These are phyloP conservation scores for Camponotus pennsylvanicus DNA, from an alignment of 1,140 invertebrate genomes.

Conservation along the genomic window DNA sequence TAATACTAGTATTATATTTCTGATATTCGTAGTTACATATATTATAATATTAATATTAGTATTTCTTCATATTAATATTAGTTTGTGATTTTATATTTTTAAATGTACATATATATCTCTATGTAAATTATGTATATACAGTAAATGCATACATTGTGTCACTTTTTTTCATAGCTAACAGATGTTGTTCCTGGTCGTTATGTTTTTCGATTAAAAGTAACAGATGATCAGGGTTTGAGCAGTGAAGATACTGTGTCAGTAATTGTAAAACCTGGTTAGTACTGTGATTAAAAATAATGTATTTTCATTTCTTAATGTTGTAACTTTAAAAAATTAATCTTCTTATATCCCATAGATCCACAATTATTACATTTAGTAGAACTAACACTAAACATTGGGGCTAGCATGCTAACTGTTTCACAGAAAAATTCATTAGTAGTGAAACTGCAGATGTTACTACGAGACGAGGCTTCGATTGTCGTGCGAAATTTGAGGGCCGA, in stretches of 20 bases:
- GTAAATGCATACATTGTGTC: not conserved
- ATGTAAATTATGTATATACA: not conserved
- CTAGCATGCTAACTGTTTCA: conserved; percentile 90
- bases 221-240: conserved; percentile 94
- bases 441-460: conserved; percentile 91
- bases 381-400: conserved; percentile 91
- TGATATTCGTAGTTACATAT: not conserved
- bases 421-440: conserved; percentile 92
- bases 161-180: conserved; percentile 88
- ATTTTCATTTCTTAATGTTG: not conserved
- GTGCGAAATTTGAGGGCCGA: conserved; percentile 89
- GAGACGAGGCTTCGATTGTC: conserved; percentile 89
- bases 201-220: conserved; percentile 95
- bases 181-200: conserved; percentile 95
- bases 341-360: conserved; percentile 87
- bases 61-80: not conserved
- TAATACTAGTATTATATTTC: conserved; percentile 44
- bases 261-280: conserved; percentile 92
- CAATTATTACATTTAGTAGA: conserved; percentile 92
- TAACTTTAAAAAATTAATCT: conserved; percentile 39
- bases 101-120: not conserved
- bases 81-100: too few species aligned
- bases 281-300: not conserved
- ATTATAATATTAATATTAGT: conserved; percentile 44
- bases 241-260: conserved; percentile 94